These are phyloP conservation scores for Cephalotes varians DNA, from an alignment of 2,888 invertebrate species.

Conservation along the genomic window DNA sequence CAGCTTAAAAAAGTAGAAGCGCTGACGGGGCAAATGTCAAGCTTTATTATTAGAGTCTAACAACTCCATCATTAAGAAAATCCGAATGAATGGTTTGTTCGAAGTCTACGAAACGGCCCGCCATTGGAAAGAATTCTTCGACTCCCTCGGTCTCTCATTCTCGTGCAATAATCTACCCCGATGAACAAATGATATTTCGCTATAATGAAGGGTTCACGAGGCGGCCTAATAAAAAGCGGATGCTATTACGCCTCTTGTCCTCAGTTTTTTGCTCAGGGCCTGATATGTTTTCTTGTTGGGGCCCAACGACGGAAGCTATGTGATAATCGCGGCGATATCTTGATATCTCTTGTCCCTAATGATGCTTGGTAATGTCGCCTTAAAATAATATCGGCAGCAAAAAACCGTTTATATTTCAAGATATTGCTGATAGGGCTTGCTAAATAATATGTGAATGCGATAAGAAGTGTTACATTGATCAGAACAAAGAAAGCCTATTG, in stretches of 20 bases:
- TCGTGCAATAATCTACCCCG: slow-evolving; percentile 63
- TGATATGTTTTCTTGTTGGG: slow-evolving; percentile 48
- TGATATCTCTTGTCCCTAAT: slow-evolving; percentile 61
- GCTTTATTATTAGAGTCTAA: slow-evolving; percentile 1
- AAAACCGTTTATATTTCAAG: slow-evolving; percentile 30
- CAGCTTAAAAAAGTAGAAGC: not conserved
- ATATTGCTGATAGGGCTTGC: slow-evolving; percentile 6
- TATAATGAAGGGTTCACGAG: slow-evolving; percentile 79
- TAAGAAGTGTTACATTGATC: not conserved
- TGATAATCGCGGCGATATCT: slow-evolving; percentile 51
- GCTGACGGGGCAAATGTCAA: not conserved
- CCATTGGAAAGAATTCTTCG: slow-evolving; percentile 60
- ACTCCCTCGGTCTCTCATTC: slow-evolving; percentile 59
- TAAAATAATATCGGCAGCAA: slow-evolving; percentile 21
- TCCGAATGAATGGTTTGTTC: slow-evolving; percentile 69
- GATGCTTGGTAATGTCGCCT: slow-evolving; percentile 65
- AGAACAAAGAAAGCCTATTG: slow-evolving; percentile 3
- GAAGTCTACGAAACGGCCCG: slow-evolving; percentile 56
- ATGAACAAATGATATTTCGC: slow-evolving; percentile 78
- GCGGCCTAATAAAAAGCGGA: slow-evolving; percentile 77
- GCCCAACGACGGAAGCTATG: slow-evolving; percentile 48
- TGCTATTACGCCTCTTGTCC: slow-evolving; percentile 70
- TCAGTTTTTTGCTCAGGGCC: slow-evolving; percentile 39
- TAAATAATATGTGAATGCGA: slow-evolving; percentile 41
- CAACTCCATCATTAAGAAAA: slow-evolving; percentile 70